phyloP scores from a whole-genome alignment of 2,888 invertebrate genomes.

The Lasioglossum leucozonium region DNA sequence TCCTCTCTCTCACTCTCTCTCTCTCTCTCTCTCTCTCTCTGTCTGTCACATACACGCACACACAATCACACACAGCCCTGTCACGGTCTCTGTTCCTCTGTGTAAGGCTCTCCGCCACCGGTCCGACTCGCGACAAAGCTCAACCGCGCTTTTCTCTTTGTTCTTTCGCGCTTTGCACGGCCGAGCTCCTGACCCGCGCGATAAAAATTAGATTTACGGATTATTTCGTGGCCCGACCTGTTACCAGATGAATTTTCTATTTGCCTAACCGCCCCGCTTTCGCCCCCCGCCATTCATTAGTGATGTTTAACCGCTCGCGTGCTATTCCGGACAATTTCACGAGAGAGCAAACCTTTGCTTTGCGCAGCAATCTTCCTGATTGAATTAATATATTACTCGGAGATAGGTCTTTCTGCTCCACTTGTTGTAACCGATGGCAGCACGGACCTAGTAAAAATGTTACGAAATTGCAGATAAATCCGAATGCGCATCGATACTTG shows the following conservation, averaged over 20 bases:
- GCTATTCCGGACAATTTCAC: neutral
- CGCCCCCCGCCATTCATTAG: neutral
- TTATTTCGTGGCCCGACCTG: slow-evolving; percentile 21
- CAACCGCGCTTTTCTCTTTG: slow-evolving; percentile 42
- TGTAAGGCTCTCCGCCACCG: neutral
- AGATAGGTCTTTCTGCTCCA: too few species aligned
- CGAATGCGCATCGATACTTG: too few species aligned
- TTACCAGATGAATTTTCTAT: slow-evolving; percentile 15
- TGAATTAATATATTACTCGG: too few species aligned
- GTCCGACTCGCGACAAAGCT: slow-evolving; percentile 22
- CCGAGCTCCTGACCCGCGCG: slow-evolving; percentile 11
- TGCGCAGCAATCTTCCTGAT: too few species aligned
- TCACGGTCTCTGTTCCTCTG: neutral
- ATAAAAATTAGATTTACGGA: slow-evolving; percentile 60
- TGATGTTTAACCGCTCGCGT: neutral
- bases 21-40: too few species aligned
- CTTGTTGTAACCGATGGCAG: too few species aligned
- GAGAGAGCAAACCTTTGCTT: too few species aligned
- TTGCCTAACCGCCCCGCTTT: too few species aligned
- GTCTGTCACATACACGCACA: too few species aligned
- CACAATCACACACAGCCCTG: neutral
- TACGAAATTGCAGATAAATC: too few species aligned
- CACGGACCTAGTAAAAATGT: too few species aligned
- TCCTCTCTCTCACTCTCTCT: neutral
- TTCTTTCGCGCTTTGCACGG: slow-evolving; percentile 43